A percentile compares a stretch with the other conserved stretches of the same genome.
These are phyloP conservation scores for Rhizomys pruinosus DNA, from an alignment of 2,113 vertebrate species.

Conservation along the genomic window DNA sequence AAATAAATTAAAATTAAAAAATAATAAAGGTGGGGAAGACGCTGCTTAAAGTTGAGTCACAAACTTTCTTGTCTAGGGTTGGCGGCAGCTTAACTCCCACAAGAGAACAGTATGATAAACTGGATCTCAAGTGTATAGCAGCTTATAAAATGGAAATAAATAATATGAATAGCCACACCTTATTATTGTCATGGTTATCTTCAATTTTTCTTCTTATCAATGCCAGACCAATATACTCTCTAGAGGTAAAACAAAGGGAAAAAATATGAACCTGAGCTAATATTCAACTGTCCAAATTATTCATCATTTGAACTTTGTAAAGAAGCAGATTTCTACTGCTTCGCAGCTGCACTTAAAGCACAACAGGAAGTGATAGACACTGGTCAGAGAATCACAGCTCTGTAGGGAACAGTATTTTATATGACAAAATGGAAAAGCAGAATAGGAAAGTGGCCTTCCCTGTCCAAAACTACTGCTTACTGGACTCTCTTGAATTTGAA, in stretches of 20 bases:
- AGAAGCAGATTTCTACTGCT: background rate
- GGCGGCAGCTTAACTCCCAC: background rate
- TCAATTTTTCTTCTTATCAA: background rate
- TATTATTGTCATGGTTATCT: constrained; percentile 24
- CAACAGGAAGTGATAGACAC: background rate
- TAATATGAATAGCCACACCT: background rate
- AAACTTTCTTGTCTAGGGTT: background rate
- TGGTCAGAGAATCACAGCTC: background rate
- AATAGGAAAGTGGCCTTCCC: background rate
- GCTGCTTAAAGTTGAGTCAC: background rate
- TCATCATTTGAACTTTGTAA: background rate
- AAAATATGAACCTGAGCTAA: background rate
- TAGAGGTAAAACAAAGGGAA: background rate
- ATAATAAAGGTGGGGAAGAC: background rate
- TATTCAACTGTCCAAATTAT: background rate
- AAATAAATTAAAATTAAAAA: too few relatives aligned
- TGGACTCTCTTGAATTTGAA: background rate
- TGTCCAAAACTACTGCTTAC: too few relatives aligned
- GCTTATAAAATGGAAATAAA: background rate
- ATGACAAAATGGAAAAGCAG: background rate
- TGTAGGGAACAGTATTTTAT: background rate
- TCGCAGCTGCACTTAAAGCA: background rate
- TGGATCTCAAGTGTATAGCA: background rate
- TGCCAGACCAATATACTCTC: too few relatives aligned
- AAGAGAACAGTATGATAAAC: background rate